Evolutionary conservation across 2,888 invertebrate species (phyloP).

Genomic region (Watsonalla cultraria): DNA sequence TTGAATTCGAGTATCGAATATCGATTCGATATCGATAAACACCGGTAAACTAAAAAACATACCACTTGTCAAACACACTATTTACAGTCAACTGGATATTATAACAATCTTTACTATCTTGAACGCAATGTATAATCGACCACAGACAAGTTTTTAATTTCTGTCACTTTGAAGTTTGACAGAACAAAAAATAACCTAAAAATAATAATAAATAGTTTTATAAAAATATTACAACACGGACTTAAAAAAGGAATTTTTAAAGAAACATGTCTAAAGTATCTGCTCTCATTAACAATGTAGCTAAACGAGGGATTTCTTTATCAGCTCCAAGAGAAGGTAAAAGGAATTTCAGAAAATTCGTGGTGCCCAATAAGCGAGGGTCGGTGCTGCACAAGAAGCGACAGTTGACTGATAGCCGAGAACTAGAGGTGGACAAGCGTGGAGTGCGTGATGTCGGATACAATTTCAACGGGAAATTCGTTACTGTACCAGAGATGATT

Average conservation of each 20-base stretch:
- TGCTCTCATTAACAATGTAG: constrained; percentile 46
- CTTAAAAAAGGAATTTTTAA: background rate
- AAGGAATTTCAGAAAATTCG: constrained; percentile 90
- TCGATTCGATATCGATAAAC: too few species aligned
- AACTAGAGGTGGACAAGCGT: constrained; percentile 83
- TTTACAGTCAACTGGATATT: too few species aligned
- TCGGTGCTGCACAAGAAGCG: constrained; percentile 80
- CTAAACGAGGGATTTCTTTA: constrained; percentile 56
- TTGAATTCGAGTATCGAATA: too few species aligned
- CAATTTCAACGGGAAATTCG: constrained; percentile 73
- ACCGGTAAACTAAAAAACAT: too few species aligned
- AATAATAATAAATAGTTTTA: constrained; percentile 6
- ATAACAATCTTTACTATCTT: too few species aligned
- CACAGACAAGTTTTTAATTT: too few species aligned
- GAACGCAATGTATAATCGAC: too few species aligned
- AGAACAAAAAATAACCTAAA: constrained; percentile 21
- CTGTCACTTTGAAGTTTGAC: too few species aligned
- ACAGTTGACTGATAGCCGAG: constrained; percentile 79
- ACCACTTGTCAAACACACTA: too few species aligned
- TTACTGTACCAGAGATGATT: constrained; percentile 89
- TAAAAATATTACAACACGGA: constrained; percentile 1
- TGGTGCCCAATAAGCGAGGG: constrained; percentile 87
- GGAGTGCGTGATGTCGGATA: constrained; percentile 85
- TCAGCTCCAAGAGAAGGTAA: constrained; percentile 80
- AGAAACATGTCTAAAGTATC: constrained; percentile 58